Evolutionary conservation across 2,113 vertebrate species (phyloP).

Genomic region (Rhinolophus ferrumequinum): DNA sequence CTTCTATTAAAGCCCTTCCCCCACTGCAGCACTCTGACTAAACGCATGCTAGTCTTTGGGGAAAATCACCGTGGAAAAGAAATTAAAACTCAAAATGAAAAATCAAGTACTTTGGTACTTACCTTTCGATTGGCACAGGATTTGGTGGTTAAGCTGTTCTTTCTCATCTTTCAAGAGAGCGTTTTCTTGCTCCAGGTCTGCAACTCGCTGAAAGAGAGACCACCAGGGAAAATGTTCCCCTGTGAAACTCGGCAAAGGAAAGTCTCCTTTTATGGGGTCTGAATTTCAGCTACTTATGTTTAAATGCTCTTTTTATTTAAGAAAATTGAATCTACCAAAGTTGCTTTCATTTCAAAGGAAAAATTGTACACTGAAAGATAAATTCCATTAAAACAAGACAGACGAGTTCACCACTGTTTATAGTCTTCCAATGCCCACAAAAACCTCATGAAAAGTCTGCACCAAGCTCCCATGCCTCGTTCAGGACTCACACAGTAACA

Average conservation of each 20-base stretch:
- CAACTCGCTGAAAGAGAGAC: conserved; percentile 86
- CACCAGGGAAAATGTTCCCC: conserved; percentile 40
- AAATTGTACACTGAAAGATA: neutral
- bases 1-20: neutral
- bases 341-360: neutral
- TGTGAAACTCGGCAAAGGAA: neutral
- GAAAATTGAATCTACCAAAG: neutral
- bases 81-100: neutral
- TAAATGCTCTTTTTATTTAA: conserved; percentile 26
- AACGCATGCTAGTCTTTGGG: fast-evolving
- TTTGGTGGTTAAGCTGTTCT: conserved; percentile 91
- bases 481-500: fast-evolving
- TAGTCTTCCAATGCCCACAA: neutral
- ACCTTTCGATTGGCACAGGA: conserved; percentile 89
- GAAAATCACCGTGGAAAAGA: neutral
- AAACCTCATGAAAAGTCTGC: neutral
- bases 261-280: neutral
- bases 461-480: fast-evolving
- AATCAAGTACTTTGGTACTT: conserved; percentile 4
- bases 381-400: neutral
- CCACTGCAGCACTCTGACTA: neutral
- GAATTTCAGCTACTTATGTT: conserved; percentile 47
- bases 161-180: conserved; percentile 93
- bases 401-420: neutral
- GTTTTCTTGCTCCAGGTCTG: conserved; percentile 94